Evolutionary conservation across 2,113 vertebrate species (phyloP).

Genomic region (Gymnarchus niloticus): DNA sequence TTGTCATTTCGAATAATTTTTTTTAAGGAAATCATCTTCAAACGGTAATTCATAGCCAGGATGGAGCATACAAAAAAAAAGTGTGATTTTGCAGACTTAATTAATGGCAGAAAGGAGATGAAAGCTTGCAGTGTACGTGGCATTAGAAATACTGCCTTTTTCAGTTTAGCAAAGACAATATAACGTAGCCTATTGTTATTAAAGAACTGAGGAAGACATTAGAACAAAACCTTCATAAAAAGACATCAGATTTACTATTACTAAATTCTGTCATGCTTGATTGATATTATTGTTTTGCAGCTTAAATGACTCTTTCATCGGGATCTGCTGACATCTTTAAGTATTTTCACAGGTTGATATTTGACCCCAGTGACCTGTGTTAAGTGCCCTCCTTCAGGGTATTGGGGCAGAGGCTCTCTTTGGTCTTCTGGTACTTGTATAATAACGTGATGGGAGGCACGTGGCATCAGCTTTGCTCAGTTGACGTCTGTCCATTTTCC

Average conservation of each 20-base stretch:
- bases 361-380: background rate
- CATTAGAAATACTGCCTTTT: background rate
- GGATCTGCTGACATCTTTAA: background rate
- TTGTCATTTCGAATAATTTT: conserved; percentile 25
- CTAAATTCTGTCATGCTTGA: background rate
- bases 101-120: conserved; percentile 1
- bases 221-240: background rate
- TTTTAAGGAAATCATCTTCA: conserved; percentile 29
- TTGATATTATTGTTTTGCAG: background rate
- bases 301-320: background rate
- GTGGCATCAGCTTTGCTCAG: background rate
- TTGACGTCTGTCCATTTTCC: background rate
- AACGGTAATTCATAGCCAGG: conserved; percentile 18
- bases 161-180: conserved; percentile 2
- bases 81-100: conserved; percentile 10
- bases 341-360: background rate
- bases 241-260: background rate
- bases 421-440: background rate
- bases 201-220: background rate
- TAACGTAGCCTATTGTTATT: background rate
- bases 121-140: background rate
- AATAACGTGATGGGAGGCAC: too few relatives aligned
- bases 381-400: background rate
- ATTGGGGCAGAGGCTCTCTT: background rate
- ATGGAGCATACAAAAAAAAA: background rate